Percentiles rank a stretch among this genome's conserved stretches.
phyloP scores from a whole-genome alignment of 2,888 invertebrate species.

The Plebejus argus region DNA sequence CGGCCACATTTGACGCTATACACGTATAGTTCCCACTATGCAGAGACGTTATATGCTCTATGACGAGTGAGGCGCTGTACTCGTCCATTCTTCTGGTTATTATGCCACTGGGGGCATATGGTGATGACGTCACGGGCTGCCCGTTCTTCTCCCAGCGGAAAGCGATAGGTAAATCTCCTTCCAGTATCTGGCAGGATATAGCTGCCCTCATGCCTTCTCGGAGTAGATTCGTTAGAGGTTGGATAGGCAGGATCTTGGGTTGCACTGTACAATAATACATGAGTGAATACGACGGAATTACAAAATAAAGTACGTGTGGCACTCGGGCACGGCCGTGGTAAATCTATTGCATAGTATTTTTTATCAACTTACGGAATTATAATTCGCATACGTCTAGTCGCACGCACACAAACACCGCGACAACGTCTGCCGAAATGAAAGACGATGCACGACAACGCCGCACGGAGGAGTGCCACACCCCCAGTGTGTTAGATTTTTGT shows the following conservation, averaged over 20 bases:
- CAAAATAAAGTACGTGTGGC: too few relatives aligned
- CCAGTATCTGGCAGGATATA: conserved; percentile 94
- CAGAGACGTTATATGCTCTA: conserved; percentile 91
- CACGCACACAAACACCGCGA: too few relatives aligned
- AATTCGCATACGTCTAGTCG: too few relatives aligned
- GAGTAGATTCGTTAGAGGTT: conserved; percentile 89
- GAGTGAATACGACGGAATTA: conserved; percentile 10
- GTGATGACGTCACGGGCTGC: conserved; percentile 85
- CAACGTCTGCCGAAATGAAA: too few relatives aligned
- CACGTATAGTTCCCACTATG: conserved; percentile 97
- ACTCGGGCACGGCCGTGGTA: too few relatives aligned
- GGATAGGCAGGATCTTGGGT: conserved; percentile 91
- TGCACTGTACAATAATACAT: conserved; percentile 81
- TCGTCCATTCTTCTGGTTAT: conserved; percentile 85
- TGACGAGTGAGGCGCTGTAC: conserved; percentile 91
- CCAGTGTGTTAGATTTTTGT: too few relatives aligned
- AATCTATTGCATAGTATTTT: too few relatives aligned
- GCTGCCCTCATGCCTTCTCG: conserved; percentile 93
- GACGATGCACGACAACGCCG: too few relatives aligned
- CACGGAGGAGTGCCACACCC: too few relatives aligned
- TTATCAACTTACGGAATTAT: too few relatives aligned
- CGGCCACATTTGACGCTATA: conserved; percentile 93
- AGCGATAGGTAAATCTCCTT: conserved; percentile 95
- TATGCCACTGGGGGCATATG: conserved; percentile 75
- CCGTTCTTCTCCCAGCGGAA: conserved; percentile 96